Conservation (phyloP, 2,113 vertebrate species). For the Archilochus colubris region DNA sequence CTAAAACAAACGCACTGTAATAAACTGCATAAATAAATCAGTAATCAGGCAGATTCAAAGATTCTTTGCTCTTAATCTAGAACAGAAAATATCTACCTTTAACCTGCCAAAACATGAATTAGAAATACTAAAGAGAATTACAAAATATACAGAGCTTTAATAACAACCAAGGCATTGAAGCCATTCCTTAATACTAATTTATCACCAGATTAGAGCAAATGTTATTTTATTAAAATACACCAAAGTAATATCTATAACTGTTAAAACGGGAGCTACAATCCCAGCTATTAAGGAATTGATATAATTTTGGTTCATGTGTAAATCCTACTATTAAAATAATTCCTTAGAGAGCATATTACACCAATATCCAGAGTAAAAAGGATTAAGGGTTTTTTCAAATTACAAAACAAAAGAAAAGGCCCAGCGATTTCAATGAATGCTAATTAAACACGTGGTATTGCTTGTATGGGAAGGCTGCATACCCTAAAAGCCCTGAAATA, state of each 20-base stretch:
- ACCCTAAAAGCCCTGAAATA: neutral
- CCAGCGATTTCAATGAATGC: neutral
- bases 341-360: neutral
- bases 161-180: neutral
- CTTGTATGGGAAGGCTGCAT: neutral
- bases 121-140: neutral
- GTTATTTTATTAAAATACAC: neutral
- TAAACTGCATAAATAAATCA: neutral
- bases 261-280: neutral
- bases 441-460: neutral
- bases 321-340: neutral
- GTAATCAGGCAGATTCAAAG: neutral
- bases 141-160: neutral
- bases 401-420: neutral
- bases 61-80: neutral
- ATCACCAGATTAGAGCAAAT: neutral
- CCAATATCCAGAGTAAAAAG: neutral
- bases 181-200: neutral
- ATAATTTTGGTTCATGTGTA: neutral
- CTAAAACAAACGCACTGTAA: neutral
- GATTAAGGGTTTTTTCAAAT: neutral
- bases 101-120: neutral
- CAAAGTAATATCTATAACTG: neutral
- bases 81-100: neutral
- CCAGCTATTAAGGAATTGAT: neutral